Evolutionary conservation across 2,113 vertebrate genomes (phyloP).

Genomic region (crab-eating macaque (Macaca fascicularis)): T2T-MFA8v1.1 NC_088388.1:48831001-48831500

Average conservation of each 20-base stretch:
- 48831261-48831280: neutral
- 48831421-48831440: neutral
- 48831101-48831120: neutral
- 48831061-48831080: neutral
- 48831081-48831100: conserved; percentile 23
- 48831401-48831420: neutral
- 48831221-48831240: neutral
- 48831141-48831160: neutral
- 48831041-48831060: neutral
- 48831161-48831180: neutral
- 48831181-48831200: neutral
- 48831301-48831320: neutral
- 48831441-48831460: conserved; percentile 23
- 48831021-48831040: neutral
- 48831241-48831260: neutral
- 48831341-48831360: neutral
- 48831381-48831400: neutral
- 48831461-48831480: neutral
- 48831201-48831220: neutral
- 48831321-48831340: neutral
- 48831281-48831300: neutral
- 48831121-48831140: neutral
- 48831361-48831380: neutral
- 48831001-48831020: neutral
- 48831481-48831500: neutral